These are phyloP conservation scores for Alosa alosa DNA, from an alignment of 2,113 vertebrate species.

Conservation along the genomic window DNA sequence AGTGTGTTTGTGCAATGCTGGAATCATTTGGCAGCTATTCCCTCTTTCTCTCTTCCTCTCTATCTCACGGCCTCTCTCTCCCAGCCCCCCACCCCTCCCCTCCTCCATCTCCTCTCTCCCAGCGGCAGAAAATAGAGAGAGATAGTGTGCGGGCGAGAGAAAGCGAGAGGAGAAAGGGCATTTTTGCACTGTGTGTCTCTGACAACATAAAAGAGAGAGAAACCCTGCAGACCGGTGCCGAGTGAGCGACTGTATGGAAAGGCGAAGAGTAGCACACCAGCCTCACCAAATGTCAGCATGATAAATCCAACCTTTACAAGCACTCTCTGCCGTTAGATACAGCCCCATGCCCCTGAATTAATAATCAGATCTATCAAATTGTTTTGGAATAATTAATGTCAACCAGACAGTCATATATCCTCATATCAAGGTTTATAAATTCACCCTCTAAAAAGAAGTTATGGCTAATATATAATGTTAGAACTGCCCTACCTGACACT, in stretches of 20 bases:
- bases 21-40: slow-evolving; percentile 42
- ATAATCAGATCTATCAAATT: slow-evolving; percentile 74
- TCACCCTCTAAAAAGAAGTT: slow-evolving; percentile 60
- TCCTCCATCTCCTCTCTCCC: neutral
- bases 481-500: slow-evolving; percentile 45
- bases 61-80: slow-evolving; percentile 43
- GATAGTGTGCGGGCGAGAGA: slow-evolving; percentile 45
- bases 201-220: slow-evolving; percentile 21
- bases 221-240: slow-evolving; percentile 51
- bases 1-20: slow-evolving; percentile 36
- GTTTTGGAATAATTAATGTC: slow-evolving; percentile 72
- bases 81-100: neutral
- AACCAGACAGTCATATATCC: slow-evolving; percentile 56
- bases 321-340: slow-evolving; percentile 58
- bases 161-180: slow-evolving; percentile 53
- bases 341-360: slow-evolving; percentile 67
- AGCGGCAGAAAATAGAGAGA: slow-evolving; percentile 53
- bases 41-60: slow-evolving; percentile 58
- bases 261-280: slow-evolving; percentile 43
- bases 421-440: slow-evolving; percentile 68
- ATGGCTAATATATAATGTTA: slow-evolving; percentile 58
- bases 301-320: slow-evolving; percentile 79
- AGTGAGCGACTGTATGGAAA: slow-evolving; percentile 53
- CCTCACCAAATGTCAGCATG: slow-evolving; percentile 76
- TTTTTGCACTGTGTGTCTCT: slow-evolving; percentile 25